phyloP scores from a whole-genome alignment of 64 coral and sea anemone genomes.

The Platygyra sinensis region DNA sequence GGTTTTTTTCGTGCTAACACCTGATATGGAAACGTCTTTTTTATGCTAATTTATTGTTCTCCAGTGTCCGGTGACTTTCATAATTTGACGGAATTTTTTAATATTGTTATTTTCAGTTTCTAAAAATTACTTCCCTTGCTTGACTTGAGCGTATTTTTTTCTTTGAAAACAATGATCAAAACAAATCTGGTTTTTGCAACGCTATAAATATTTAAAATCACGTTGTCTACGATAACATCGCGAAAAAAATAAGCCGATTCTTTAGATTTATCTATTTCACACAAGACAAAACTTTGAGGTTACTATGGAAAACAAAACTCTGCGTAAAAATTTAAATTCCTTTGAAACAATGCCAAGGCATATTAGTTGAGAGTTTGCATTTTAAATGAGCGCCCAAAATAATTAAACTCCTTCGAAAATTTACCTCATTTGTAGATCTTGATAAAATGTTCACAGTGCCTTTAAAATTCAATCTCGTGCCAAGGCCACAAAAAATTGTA shows the following conservation, averaged over 20 bases:
- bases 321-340: not conserved
- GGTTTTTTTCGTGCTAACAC: not conserved
- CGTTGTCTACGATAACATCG: not conserved
- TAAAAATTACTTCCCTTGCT: constrained; percentile 13
- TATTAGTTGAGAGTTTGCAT: not conserved
- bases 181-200: not conserved
- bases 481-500: not conserved
- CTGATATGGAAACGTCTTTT: not conserved
- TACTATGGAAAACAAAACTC: not conserved
- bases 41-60: constrained; percentile 30
- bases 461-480: not conserved
- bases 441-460: not conserved
- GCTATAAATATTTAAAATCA: not conserved
- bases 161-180: not conserved
- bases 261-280: not conserved
- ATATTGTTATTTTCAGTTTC: constrained; percentile 2
- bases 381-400: not conserved
- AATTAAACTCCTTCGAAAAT: not conserved
- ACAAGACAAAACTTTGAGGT: not conserved
- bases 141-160: not conserved
- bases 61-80: not conserved
- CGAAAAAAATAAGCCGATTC: not conserved
- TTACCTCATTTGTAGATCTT: not conserved
- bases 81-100: not conserved
- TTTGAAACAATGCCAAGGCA: not conserved